phyloP scores from a whole-genome alignment of 2,888 invertebrate species.

The Caenorhabditis angaria region DNA sequence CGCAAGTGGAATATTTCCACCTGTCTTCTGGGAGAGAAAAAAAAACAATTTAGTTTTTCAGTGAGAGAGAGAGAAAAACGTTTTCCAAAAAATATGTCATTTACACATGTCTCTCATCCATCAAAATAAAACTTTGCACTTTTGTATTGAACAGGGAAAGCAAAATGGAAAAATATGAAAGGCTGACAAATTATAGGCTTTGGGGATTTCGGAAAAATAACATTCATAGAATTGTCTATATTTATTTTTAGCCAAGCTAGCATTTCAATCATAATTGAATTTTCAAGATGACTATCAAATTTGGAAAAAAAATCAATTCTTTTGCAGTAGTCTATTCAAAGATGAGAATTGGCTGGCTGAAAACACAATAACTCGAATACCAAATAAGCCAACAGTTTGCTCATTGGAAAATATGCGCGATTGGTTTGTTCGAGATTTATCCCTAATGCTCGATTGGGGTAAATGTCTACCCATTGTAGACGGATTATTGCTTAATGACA shows the following conservation, averaged over 20 bases:
- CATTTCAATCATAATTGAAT: no score
- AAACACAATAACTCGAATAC: constrained; percentile 33
- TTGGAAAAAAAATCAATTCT: no score
- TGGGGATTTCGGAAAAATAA: neutral
- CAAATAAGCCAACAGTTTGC: constrained; percentile 48
- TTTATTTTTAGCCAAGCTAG: no score
- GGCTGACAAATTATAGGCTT: no score
- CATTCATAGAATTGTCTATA: neutral
- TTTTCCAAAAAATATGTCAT: constrained; percentile 1
- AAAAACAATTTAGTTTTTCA: no score
- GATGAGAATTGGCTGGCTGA: constrained; percentile 51
- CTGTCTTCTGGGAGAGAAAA: neutral
- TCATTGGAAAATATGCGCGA: constrained; percentile 47
- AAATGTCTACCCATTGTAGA: constrained; percentile 54
- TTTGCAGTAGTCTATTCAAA: constrained; percentile 53
- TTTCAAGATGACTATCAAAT: no score
- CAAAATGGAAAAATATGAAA: no score
- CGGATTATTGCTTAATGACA: constrained; percentile 51
- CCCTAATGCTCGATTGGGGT: constrained; percentile 63
- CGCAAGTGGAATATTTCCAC: neutral
- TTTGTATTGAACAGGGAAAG: no score
- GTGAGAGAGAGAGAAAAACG: no score
- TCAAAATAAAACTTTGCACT: neutral
- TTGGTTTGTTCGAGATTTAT: constrained; percentile 60
- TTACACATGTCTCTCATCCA: neutral